Percentiles rank a stretch among this genome's conserved stretches.
Conservation (phyloP, 2,113 vertebrate genomes). For the Chelonoidis abingdonii region DNA sequence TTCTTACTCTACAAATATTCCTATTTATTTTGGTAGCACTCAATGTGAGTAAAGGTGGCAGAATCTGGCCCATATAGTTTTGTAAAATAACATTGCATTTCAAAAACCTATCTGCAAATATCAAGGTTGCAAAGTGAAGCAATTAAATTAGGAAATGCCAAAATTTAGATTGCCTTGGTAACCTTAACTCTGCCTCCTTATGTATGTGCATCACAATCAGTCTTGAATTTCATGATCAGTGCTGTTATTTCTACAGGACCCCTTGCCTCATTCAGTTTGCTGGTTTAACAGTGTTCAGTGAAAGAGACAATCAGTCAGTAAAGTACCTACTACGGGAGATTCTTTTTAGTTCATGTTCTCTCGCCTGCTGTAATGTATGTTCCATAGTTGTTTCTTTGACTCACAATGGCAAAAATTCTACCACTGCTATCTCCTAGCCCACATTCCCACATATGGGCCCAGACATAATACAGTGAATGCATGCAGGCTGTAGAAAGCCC, state of each 20-base stretch:
- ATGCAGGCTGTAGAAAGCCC: neutral
- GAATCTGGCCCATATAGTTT: neutral
- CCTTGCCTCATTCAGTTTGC: neutral
- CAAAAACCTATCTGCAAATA: neutral
- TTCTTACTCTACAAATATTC: neutral
- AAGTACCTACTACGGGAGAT: neutral
- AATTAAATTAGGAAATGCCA: neutral
- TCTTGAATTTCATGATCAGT: rapidly evolving
- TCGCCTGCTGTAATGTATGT: neutral
- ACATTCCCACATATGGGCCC: neutral
- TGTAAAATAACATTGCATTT: neutral
- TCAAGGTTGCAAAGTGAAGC: neutral
- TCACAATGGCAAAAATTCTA: neutral
- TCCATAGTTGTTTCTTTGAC: neutral
- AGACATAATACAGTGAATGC: rapidly evolving
- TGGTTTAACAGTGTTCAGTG: neutral
- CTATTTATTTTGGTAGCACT: rapidly evolving
- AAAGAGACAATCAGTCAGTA: neutral
- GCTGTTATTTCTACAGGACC: neutral
- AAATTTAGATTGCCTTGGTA: neutral
- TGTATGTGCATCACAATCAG: neutral
- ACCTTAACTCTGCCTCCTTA: neutral
- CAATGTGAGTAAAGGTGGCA: neutral
- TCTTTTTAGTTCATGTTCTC: neutral
- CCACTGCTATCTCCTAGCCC: neutral